A percentile compares a stretch with the other conserved stretches of the same genome.
phyloP scores from a whole-genome alignment of 2,888 invertebrate genomes.

The Drosophila mayaguana region DNA sequence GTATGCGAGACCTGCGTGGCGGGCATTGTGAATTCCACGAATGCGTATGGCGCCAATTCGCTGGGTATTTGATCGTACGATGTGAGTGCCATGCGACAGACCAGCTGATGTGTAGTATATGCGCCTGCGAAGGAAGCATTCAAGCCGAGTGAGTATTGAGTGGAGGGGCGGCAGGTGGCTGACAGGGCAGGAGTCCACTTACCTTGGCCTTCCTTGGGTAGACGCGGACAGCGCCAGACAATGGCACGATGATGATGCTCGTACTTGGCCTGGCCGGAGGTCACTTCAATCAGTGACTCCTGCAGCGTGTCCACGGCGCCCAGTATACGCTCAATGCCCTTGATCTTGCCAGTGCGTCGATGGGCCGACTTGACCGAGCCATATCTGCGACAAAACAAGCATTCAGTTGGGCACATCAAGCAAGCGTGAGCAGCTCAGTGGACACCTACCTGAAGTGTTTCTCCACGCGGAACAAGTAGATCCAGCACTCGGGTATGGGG shows the following conservation, averaged over 20 bases:
- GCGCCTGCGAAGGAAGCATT: slow-evolving; percentile 89
- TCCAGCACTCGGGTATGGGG: slow-evolving; percentile 99
- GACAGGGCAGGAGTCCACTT: slow-evolving; percentile 19
- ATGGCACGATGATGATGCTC: slow-evolving; percentile 99
- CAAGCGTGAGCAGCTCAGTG: too few relatives aligned
- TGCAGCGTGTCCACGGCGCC: slow-evolving; percentile 96
- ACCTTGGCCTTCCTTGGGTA: slow-evolving; percentile 99
- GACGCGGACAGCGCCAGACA: slow-evolving; percentile 98
- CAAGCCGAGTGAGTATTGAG: neutral
- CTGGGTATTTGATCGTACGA: slow-evolving; percentile 99
- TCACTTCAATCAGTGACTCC: slow-evolving; percentile 96
- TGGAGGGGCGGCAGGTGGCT: too few relatives aligned
- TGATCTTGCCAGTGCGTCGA: slow-evolving; percentile 94
- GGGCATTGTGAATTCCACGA: slow-evolving; percentile 99
- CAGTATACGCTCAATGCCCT: slow-evolving; percentile 95
- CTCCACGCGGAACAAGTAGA: slow-evolving; percentile 99
- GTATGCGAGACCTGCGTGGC: slow-evolving; percentile 97
- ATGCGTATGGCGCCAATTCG: slow-evolving; percentile 93
- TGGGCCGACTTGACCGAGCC: slow-evolving; percentile 98
- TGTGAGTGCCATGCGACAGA: slow-evolving; percentile 96
- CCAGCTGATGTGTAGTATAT: slow-evolving; percentile 98
- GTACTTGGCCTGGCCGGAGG: slow-evolving; percentile 98
- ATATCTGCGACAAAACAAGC: slow-evolving; percentile 87
- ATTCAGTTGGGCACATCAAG: neutral
- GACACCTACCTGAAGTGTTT: slow-evolving; percentile 91